A percentile compares a stretch with the other conserved stretches of the same genome.
These are phyloP conservation scores for Holacanthus passer DNA, from an alignment of 2,113 vertebrate species.

Conservation along the genomic window DNA sequence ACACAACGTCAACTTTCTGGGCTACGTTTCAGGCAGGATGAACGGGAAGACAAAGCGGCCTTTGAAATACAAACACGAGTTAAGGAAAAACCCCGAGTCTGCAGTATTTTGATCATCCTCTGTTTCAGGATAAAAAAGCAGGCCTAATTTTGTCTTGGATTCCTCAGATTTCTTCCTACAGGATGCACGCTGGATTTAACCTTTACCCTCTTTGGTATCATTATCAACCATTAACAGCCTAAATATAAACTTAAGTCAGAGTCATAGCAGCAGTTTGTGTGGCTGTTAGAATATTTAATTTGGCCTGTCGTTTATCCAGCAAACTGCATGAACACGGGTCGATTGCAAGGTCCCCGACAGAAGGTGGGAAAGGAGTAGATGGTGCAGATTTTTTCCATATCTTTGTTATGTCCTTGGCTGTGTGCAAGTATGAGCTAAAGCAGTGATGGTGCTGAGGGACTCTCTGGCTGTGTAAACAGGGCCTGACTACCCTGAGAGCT, in stretches of 20 bases:
- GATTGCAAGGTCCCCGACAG: not conserved
- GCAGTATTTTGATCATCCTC: conserved; percentile 82
- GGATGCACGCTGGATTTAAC: conserved; percentile 14
- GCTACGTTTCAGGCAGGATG: conserved; percentile 88
- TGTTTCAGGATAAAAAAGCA: conserved; percentile 70
- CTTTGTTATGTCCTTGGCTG: conserved; percentile 46
- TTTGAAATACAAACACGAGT: conserved; percentile 83
- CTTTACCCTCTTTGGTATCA: conserved; percentile 8
- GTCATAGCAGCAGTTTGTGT: not conserved
- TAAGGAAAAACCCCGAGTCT: conserved; percentile 74
- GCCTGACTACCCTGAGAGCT: conserved; percentile 52
- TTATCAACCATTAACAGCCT: not conserved
- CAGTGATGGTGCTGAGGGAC: conserved; percentile 50
- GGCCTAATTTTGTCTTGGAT: conserved; percentile 43
- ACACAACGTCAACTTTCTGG: conserved; percentile 78
- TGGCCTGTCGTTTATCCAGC: not conserved
- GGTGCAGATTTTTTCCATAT: conserved; percentile 35
- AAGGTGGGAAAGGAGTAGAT: conserved; percentile 37
- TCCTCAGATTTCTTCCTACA: conserved; percentile 40
- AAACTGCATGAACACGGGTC: not conserved
- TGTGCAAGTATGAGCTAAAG: conserved; percentile 57
- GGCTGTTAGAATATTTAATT: conserved; percentile 3
- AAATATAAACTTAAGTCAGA: not conserved
- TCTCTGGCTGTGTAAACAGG: conserved; percentile 74
- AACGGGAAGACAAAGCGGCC: conserved; percentile 87